Base-by-base conservation (phyloP, 2,888 invertebrate genomes). In the Conchocele bisecta region DNA sequence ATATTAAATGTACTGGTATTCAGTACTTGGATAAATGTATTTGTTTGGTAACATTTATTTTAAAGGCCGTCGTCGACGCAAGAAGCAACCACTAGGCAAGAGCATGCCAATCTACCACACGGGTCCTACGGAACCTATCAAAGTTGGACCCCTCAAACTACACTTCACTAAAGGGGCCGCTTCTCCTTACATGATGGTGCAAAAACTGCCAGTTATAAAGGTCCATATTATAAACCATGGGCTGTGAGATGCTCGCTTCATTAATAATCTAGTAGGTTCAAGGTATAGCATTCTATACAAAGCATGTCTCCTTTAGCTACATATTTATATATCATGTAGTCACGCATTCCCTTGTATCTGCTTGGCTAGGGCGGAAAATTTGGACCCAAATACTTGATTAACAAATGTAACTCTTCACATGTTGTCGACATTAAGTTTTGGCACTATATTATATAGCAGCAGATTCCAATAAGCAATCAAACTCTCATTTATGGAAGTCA, bases 171-270 rank as follows among this genome's bases (percentile, higher is more conserved):
- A 82, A 67, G 77, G 77, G 66, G 59, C 70, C 48, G 64, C 70
- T 44, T 82, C 81, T 41, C 79, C 80, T 7, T 79, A 81, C 58
- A 75, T 80, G 72, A 76, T 83, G 76, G 76, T 83, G 37, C 83
- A 83, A 75, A 84, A 82, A 80, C 83, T 85, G 20, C 85, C 85
- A 29, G 82, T 83, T 37, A 82, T 85, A 71, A 85, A 84, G 84
- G 83, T 85, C 74, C 82, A 83, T 80, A 80, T 85, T 60, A 64
- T 85, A 71, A 83, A 82, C 74, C 78, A 81, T 56, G 75, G 76
- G 37, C 77, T 71, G 42, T 77, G 67, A 73, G 46, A 65, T 67
- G 51, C 58, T 63, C n/a, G n/a, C n/a, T 63, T 66, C 57, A 22
- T 58, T 54, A 35, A 42, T 60, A 59, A 57, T 56, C 63, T 48